Base-by-base conservation (phyloP, 1,140 invertebrate species). In the Aphaenogaster ashmeadi region DNA sequence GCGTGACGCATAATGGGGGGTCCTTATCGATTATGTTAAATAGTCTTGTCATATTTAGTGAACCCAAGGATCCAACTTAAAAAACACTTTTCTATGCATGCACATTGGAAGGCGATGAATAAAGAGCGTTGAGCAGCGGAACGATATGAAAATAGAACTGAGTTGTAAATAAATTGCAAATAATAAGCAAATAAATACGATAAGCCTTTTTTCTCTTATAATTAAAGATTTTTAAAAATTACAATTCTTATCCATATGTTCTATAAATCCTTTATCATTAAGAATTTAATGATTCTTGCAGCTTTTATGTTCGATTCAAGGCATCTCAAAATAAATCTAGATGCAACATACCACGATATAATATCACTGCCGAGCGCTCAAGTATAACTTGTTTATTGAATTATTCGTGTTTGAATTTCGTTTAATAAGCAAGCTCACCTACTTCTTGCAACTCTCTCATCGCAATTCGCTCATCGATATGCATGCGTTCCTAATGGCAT, bases 341-440 rank as follows among this genome's bases (percentile, higher is more conserved):
- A 27, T 27, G 27, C 27, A 27, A 27, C 27, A 27, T n/a, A 5
- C 9, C 50, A 27, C 50, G 36, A 54, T 15, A 15, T 33, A 44
- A 67, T 13, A 38, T 13, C 5, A 33, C 11, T 47, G 27, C 27
- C 27, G 27, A 27, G 27, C 27, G 4, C 18, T 72, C 50, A 27
- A 6, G 9, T 75, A 58, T 58, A 21, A 33, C 72, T 21, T 52
- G 72, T 38, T 77, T 54, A 77, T 77, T 77, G 54, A 75, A 60
- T 75, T 75, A 75, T 36, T 75, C 21, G 52, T 75, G 72, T 75
- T 75, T 75, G 72, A 77, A 60, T 77, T 58, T 60, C 36, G 56
- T 41, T 77, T 41, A 77, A 77, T 75, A 58, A 75, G n/a, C 54
- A 38, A 41, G 54, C 54, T 75, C 72, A 41, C 33, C 44, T 15